Conservation (phyloP, 2,797 vertebrate species). For the Ctenopoma multispine region DNA sequence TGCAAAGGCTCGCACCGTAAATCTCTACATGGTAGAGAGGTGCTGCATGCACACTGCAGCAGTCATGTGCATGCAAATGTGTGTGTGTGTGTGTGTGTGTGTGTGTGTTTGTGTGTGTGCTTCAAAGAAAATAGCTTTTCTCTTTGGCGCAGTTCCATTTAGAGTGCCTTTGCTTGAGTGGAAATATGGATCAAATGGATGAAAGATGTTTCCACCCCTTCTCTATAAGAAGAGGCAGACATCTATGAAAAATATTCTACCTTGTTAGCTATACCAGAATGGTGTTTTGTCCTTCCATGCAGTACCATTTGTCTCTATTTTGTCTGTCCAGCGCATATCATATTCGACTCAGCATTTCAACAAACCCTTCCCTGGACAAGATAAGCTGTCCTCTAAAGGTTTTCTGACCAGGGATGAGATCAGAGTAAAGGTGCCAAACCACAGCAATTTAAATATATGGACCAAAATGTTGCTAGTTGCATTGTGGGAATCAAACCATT, state of each 20-base stretch:
- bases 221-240: slow-evolving; percentile 17
- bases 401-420: slow-evolving; percentile 42
- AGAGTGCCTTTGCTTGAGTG: slow-evolving; percentile 38
- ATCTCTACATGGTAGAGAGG: slow-evolving; percentile 38
- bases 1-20: slow-evolving; percentile 26
- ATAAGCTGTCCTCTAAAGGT: slow-evolving; percentile 40
- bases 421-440: slow-evolving; percentile 39
- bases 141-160: slow-evolving; percentile 39
- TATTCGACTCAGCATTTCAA: slow-evolving; percentile 66
- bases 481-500: slow-evolving; percentile 40
- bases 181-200: slow-evolving; percentile 55
- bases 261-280: slow-evolving; percentile 49
- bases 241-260: slow-evolving; percentile 51
- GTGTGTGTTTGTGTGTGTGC: slow-evolving; percentile 33
- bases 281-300: slow-evolving; percentile 59
- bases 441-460: slow-evolving; percentile 33
- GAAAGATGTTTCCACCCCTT: slow-evolving; percentile 42
- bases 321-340: slow-evolving; percentile 59
- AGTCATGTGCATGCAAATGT: slow-evolving; percentile 63
- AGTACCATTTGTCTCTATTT: slow-evolving; percentile 76
- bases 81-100: slow-evolving; percentile 36
- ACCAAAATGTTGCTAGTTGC: slow-evolving; percentile 26
- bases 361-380: slow-evolving; percentile 46
- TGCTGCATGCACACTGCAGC: slow-evolving; percentile 51
- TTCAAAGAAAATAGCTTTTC: slow-evolving; percentile 59